These are phyloP conservation scores for Aplodontia rufa DNA, from an alignment of 2,113 vertebrate genomes.

Conservation along the genomic window DNA sequence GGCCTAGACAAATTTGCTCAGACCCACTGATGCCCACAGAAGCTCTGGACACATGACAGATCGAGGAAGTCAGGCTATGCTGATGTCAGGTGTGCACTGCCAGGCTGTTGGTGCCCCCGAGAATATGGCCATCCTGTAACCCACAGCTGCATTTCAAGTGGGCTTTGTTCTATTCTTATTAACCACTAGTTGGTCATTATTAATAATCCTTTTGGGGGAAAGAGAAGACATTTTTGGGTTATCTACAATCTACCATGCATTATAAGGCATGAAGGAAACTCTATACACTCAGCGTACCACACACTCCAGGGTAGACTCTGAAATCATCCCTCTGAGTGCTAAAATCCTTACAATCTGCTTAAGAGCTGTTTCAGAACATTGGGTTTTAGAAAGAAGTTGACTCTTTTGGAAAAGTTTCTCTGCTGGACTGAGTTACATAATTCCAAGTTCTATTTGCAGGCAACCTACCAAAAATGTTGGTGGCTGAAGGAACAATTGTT, in stretches of 20 bases:
- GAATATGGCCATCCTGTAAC: background rate
- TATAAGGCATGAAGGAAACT: background rate
- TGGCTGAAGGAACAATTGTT: constrained; percentile 49
- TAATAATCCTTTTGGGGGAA: background rate
- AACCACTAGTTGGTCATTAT: background rate
- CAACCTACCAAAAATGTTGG: constrained; percentile 46
- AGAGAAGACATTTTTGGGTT: background rate
- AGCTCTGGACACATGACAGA: background rate
- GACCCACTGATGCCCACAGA: background rate
- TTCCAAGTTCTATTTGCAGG: background rate
- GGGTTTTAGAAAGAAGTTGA: constrained; percentile 4
- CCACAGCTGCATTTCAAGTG: background rate
- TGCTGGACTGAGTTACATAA: constrained; percentile 55
- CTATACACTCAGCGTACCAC: background rate
- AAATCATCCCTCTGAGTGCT: background rate
- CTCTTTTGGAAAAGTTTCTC: constrained; percentile 20
- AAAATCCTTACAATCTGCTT: background rate
- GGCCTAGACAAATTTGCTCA: background rate
- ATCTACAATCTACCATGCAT: background rate
- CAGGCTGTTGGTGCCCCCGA: background rate
- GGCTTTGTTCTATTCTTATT: background rate
- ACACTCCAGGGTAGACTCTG: background rate
- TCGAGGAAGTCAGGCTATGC: background rate
- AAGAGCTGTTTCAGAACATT: constrained; percentile 2
- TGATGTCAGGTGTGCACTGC: accelerated